phyloP scores from a whole-genome alignment of 2,797 vertebrate species.

The Eidolon dupreanum region DNA sequence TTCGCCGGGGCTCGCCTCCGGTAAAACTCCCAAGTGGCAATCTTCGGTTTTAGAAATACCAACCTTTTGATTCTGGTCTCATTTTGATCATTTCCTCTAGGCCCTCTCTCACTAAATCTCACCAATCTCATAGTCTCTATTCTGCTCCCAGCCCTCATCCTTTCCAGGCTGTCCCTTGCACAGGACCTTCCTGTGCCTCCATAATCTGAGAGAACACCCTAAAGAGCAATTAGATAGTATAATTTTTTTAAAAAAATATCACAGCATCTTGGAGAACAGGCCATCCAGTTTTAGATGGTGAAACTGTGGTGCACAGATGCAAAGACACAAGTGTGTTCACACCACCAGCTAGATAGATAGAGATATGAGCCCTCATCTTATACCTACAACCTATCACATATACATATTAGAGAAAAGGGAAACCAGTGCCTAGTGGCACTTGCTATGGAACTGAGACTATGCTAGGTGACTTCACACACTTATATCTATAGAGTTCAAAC shows the following conservation, averaged over 20 bases:
- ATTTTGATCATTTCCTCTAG: neutral
- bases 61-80: neutral
- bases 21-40: neutral
- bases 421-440: neutral
- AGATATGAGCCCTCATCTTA: neutral
- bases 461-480: neutral
- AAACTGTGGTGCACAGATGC: neutral
- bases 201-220: neutral
- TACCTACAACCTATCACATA: neutral
- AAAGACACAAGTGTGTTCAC: neutral
- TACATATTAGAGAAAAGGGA: neutral
- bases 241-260: neutral
- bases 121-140: neutral
- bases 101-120: neutral
- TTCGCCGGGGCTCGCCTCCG: neutral
- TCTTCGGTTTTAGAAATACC: conserved; percentile 52
- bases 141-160: neutral
- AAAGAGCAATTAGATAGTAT: neutral
- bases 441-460: neutral
- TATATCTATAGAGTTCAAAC: neutral
- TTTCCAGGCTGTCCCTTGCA: neutral
- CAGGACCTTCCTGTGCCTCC: neutral
- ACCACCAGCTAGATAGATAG: neutral
- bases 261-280: neutral
- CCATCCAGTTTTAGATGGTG: neutral